Base-by-base conservation (phyloP, 2,113 vertebrate species). In the Bostrychus sinensis region DNA sequence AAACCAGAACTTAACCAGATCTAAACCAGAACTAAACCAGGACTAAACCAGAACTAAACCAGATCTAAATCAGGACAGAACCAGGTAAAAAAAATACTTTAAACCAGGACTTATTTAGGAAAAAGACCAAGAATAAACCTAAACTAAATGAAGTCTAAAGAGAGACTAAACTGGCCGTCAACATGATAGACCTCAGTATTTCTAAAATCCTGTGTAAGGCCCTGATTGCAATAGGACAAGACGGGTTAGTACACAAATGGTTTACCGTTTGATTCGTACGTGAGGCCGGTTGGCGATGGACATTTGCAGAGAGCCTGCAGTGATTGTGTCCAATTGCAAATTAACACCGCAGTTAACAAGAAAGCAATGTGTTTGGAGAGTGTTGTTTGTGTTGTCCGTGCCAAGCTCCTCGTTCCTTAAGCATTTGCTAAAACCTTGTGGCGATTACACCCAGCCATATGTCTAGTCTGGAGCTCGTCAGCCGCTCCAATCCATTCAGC, bases 381-480 rank as follows among this genome's bases (percentile, higher is more conserved):
- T 62, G 60, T 63, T 50, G 66, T 77, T 60, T 65, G 62, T 72
- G 54, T 61, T 60, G 37, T 43, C 41, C 6, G 0, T 43, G 72
- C 85, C 82, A 76, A 56, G 53, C 62, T 43, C 11, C 50, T n/a
- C 4, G 28, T 53, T 74, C n/a, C 56, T 58, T 55, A 60, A 72
- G 70, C 12, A 14, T 68, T 63, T 7, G 51, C 66, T 50, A 50
- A 81, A 82, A 80, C 67, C 81, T 73, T 68, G 75, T 60, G 62
- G 59, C 25, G 56, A 84, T 85, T 84, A 70, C 78, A 64, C 62
- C 41, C 75, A 45, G 57, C 82, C 86, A 84, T 82, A 87, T 87
- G 81, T 73, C 72, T 75, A 11, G 50, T 75, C 70, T 87, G 64
- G 2, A n/a, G 70, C 67, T 32, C 56, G 46, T 16, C 66, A 75